A percentile compares a stretch with the other conserved stretches of the same genome.
These are phyloP conservation scores for Cotesia congregata DNA, from an alignment of 2,888 invertebrate species.

Conservation along the genomic window DNA sequence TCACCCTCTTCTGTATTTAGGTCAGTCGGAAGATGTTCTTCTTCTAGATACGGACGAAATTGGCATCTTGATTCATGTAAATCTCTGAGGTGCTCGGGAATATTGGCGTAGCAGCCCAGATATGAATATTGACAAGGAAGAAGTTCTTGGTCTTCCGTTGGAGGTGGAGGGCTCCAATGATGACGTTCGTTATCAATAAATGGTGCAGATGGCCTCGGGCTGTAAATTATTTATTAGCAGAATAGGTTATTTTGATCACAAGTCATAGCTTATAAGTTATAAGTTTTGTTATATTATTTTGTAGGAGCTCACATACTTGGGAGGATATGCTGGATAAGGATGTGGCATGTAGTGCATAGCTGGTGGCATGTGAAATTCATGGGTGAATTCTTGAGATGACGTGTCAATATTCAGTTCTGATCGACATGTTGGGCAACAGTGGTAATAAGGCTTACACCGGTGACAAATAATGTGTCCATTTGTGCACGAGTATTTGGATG, in stretches of 20 bases:
- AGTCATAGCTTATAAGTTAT: not conserved
- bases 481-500: constrained; percentile 56
- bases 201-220: constrained; percentile 55
- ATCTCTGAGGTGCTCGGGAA: constrained; percentile 45
- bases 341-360: constrained; percentile 55
- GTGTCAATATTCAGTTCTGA: constrained; percentile 51
- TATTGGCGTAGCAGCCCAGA: constrained; percentile 59
- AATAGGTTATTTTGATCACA: not conserved
- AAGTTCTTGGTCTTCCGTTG: constrained; percentile 52
- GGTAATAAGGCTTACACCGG: constrained; percentile 64
- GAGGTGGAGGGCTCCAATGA: constrained; percentile 42
- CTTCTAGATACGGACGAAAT: constrained; percentile 60
- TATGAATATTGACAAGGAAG: constrained; percentile 54
- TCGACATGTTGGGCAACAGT: constrained; percentile 58
- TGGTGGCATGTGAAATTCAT: constrained; percentile 47
- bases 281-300: not conserved
- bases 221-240: not conserved
- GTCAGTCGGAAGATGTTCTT: constrained; percentile 57
- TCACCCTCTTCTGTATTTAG: constrained; percentile 48
- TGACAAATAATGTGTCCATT: constrained; percentile 60
- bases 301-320: constrained; percentile 32
- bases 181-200: constrained; percentile 55
- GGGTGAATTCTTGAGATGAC: constrained; percentile 38
- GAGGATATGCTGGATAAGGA: constrained; percentile 49
- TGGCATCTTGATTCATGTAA: constrained; percentile 57